Base-by-base conservation (phyloP, 2,797 vertebrate genomes). In the Neosilurus mollespiculum region DNA sequence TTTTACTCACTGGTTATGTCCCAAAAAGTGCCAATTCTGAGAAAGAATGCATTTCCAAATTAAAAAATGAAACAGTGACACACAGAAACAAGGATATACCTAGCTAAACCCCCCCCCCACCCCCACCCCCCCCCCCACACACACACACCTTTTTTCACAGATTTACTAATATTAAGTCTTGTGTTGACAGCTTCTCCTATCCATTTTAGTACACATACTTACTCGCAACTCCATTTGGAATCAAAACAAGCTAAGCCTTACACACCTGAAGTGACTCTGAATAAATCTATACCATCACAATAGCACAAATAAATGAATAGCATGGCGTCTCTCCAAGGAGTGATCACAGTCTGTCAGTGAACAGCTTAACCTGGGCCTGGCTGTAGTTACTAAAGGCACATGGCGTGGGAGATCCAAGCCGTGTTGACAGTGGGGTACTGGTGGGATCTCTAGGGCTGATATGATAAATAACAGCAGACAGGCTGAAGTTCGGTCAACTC, bases 381-480 rank as follows among this genome's bases (percentile, higher is more conserved):
- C 82, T 81, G 78, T n/a, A 22, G 54, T 69, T 87, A 87, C 75
- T 56, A 56, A 37, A 78, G 71, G 64, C 54, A 30, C n/a, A 59
- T 30, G 34, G 65, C 9, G 37, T 62, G 72, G n/a, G 80, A 82
- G 81, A 82, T 72, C 75, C 67, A 22, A 72, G 79, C 58, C 43
- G 58, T 66, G 61, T 43, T 69, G 65, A 88, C 77, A 70, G 83
- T 67, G 70, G 84, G 61, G 78, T 49, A 79, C 54, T 14, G 53
- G 82, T 64, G 80, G 84, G 85, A 85, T 89, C 77, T 79, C 78
- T 54, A 43, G 67, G 79, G 76, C 58, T 58, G 86, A 81, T 82
- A 82, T 49, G 24, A 79, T 81, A 85, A 87, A 87, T 83, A 82
- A 84, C 80, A 84, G 79, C 37, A 80, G 54, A 75, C 58, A 65